phyloP scores from a whole-genome alignment of 1,140 invertebrate species.

The Drosophila erecta region DNA sequence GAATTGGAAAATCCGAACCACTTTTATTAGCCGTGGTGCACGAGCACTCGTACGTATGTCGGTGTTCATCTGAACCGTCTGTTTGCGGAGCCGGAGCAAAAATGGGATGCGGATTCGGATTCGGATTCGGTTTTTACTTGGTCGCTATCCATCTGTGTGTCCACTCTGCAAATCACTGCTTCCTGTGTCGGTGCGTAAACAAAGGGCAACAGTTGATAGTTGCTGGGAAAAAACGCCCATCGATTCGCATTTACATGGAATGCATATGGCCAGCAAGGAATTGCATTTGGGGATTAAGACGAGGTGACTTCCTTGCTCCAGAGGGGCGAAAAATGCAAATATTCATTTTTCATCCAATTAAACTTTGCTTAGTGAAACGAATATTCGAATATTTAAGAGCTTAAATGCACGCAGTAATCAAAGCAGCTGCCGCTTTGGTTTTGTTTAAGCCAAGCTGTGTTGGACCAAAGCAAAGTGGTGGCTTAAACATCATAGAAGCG shows the following conservation, averaged over 20 bases:
- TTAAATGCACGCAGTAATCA: too few species aligned
- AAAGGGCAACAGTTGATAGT: slow-evolving; percentile 41
- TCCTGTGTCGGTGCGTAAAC: slow-evolving; percentile 33
- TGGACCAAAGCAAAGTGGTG: too few species aligned
- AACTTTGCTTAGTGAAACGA: background rate
- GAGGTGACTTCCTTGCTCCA: background rate
- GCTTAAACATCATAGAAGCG: too few species aligned
- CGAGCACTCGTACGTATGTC: too few species aligned
- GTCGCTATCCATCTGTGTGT: slow-evolving; percentile 17
- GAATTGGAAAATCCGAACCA: slow-evolving; percentile 72
- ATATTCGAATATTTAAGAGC: too few species aligned
- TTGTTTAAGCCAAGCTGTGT: too few species aligned
- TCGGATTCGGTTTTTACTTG: slow-evolving; percentile 51
- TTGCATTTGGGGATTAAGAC: background rate
- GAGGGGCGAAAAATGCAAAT: background rate
- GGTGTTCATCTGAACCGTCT: slow-evolving; percentile 21
- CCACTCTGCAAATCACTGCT: slow-evolving; percentile 36
- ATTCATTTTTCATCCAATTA: background rate
- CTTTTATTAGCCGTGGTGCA: slow-evolving; percentile 76
- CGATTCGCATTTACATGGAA: slow-evolving; percentile 23
- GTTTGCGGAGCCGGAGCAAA: slow-evolving; percentile 57
- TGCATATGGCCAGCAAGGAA: background rate
- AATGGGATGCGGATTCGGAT: too few species aligned
- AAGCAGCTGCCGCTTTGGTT: too few species aligned
- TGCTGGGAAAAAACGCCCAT: slow-evolving; percentile 7